Evolutionary conservation across 2,888 invertebrate genomes (phyloP).

Genomic region (Pammene fasciana): DNA sequence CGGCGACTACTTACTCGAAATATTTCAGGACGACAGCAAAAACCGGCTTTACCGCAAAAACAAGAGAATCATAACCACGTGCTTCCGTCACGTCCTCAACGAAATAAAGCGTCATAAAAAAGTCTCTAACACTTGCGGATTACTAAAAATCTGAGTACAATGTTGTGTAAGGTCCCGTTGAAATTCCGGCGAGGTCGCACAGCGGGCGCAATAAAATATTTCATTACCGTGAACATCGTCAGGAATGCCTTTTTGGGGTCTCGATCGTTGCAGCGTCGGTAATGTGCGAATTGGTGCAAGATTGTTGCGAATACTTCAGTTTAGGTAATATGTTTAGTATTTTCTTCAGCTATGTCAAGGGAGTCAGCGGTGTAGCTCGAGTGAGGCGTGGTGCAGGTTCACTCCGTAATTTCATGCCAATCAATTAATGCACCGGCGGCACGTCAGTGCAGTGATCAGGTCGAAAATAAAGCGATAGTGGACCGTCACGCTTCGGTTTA

Average conservation of each 20-base stretch:
- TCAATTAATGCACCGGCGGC: too few relatives aligned
- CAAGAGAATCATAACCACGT: conserved; percentile 24
- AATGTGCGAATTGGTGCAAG: conserved; percentile 38
- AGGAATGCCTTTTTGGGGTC: conserved; percentile 35
- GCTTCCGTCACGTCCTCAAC: conserved; percentile 44
- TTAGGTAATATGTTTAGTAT: conserved; percentile 1
- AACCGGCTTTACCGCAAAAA: conserved; percentile 10
- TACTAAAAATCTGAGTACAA: conserved; percentile 74
- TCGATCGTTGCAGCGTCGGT: conserved; percentile 36
- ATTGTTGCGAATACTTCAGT: conserved; percentile 16
- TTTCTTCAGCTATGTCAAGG: neutral
- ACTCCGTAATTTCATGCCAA: too few relatives aligned
- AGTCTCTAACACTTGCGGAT: conserved; percentile 61
- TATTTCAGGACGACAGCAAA: conserved; percentile 1
- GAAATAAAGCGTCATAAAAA: conserved; percentile 58
- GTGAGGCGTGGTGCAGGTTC: too few relatives aligned
- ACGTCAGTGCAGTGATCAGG: too few relatives aligned
- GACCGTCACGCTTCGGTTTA: too few relatives aligned
- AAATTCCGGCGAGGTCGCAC: conserved; percentile 64
- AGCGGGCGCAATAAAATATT: conserved; percentile 73
- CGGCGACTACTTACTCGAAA: conserved; percentile 4
- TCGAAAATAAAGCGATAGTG: too few relatives aligned
- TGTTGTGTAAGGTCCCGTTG: conserved; percentile 66
- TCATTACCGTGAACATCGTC: conserved; percentile 71
- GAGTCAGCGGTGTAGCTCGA: neutral